Evolutionary conservation across 2,888 invertebrate genomes (phyloP).

Genomic region (Griposia aprilina): DNA sequence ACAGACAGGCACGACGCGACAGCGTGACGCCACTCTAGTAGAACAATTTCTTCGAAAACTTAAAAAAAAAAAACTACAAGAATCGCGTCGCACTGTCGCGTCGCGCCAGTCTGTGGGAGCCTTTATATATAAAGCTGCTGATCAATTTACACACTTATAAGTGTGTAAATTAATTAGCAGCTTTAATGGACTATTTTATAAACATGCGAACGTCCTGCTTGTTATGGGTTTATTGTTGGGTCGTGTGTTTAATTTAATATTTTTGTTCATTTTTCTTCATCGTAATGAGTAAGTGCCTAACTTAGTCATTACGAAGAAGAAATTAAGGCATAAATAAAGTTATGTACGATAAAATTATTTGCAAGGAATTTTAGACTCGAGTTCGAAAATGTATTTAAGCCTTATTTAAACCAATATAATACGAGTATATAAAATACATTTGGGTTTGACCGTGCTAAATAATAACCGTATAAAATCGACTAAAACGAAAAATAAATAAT

Average conservation of each 20-base stretch:
- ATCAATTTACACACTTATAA: too few species aligned
- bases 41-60: too few species aligned
- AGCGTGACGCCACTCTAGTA: too few species aligned
- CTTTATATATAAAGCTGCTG: too few species aligned
- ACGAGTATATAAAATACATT: too few species aligned
- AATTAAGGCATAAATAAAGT: neutral
- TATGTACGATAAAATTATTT: neutral
- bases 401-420: neutral
- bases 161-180: constrained; percentile 53
- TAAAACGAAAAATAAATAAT: constrained; percentile 9
- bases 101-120: too few species aligned
- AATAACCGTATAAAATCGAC: constrained; percentile 1
- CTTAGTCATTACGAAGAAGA: too few species aligned
- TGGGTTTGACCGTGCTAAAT: neutral
- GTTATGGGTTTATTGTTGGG: constrained; percentile 4
- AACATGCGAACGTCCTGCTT: constrained; percentile 37
- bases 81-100: too few species aligned
- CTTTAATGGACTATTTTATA: constrained; percentile 29
- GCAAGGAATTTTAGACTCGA: neutral
- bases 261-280: neutral
- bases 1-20: too few species aligned
- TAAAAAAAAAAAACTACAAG: too few species aligned
- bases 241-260: neutral
- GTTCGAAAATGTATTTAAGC: neutral
- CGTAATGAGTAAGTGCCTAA: too few species aligned